Conservation (phyloP, 1,140 invertebrate species). For the Micrasema longulum region DNA sequence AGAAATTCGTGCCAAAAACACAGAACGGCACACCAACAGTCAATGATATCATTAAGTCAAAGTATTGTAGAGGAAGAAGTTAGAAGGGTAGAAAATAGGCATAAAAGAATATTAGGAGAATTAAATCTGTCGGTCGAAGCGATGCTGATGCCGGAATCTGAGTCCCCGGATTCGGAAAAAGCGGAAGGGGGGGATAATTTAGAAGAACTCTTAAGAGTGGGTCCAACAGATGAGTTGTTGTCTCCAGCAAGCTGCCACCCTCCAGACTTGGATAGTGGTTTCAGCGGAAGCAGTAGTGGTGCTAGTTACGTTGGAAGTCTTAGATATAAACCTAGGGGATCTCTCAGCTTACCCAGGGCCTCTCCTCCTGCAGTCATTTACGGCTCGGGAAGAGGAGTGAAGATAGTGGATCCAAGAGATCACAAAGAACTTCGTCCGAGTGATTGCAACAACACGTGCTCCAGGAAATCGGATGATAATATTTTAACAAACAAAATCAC, state of each 20-base stretch:
- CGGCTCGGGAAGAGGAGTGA: constrained; percentile 59
- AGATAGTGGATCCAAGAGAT: constrained; percentile 48
- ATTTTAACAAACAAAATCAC: constrained; percentile 58
- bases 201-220: constrained; percentile 76
- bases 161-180: constrained; percentile 64
- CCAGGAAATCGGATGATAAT: constrained; percentile 41
- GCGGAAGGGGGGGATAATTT: constrained; percentile 70
- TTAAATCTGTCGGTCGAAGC: constrained; percentile 88
- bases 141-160: constrained; percentile 83
- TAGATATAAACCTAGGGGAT: constrained; percentile 65
- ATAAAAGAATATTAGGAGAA: constrained; percentile 85
- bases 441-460: constrained; percentile 50
- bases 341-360: constrained; percentile 63
- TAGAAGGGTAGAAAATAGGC: constrained; percentile 79
- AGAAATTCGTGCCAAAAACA: constrained; percentile 67
- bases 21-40: constrained; percentile 62
- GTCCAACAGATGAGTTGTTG: constrained; percentile 78
- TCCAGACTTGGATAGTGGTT: constrained; percentile 82
- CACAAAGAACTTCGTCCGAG: constrained; percentile 46
- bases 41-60: constrained; percentile 72
- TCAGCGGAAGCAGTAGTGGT: constrained; percentile 82
- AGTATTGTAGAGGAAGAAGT: constrained; percentile 85
- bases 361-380: constrained; percentile 66
- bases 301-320: constrained; percentile 79
- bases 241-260: constrained; percentile 74